Conservation (phyloP, 2,888 invertebrate species). For the Sinhomidia bicolor region DNA sequence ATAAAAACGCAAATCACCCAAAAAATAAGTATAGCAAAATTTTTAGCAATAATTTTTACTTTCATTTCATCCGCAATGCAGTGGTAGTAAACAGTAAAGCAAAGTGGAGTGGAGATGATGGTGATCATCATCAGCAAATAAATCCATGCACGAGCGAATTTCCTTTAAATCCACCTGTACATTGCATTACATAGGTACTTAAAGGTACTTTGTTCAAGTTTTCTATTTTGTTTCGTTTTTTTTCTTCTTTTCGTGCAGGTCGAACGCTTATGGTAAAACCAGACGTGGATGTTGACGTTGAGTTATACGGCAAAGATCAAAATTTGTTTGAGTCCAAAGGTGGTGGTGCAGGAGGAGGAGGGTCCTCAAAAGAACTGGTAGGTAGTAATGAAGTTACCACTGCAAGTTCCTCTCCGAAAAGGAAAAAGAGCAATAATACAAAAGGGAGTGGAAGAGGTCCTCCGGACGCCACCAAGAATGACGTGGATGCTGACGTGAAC, state of each 20-base stretch:
- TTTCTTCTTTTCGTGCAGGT: constrained; percentile 66
- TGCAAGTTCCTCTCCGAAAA: background rate
- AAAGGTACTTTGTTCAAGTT: too few species aligned
- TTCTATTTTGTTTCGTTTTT: background rate
- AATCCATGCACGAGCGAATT: constrained; percentile 9
- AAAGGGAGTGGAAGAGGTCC: constrained; percentile 37
- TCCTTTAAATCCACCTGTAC: too few species aligned
- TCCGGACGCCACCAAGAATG: constrained; percentile 62
- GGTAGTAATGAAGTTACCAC: constrained; percentile 55
- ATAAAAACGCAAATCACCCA: constrained; percentile 31
- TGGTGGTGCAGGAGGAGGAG: background rate
- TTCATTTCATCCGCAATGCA: constrained; percentile 50
- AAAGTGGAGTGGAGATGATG: background rate
- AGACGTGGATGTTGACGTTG: constrained; percentile 74
- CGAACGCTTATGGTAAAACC: constrained; percentile 74
- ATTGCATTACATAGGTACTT: background rate
- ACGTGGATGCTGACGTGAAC: constrained; percentile 62
- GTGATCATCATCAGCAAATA: constrained; percentile 4
- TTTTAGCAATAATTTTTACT: constrained; percentile 26
- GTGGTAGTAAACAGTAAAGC: background rate
- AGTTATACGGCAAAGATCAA: constrained; percentile 65
- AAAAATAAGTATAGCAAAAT: background rate
- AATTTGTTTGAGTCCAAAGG: constrained; percentile 47
- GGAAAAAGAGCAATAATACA: constrained; percentile 28
- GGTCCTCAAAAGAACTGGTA: constrained; percentile 56